Evolutionary conservation across 2,888 invertebrate species (phyloP).

Genomic region (Hypomecis punctinalis): DNA sequence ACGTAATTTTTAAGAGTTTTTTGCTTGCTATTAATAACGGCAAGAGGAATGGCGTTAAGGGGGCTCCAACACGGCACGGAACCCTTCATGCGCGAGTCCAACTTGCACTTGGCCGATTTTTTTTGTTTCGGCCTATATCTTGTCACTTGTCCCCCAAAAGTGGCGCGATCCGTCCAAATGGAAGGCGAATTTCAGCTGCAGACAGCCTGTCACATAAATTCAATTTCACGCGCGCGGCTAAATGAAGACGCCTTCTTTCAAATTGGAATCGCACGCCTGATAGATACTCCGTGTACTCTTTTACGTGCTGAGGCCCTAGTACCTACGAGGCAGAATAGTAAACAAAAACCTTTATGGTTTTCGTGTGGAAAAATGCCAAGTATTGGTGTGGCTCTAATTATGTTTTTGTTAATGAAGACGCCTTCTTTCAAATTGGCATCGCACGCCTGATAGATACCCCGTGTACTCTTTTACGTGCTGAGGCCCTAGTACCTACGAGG

Average conservation of each 20-base stretch:
- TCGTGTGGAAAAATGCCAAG: background rate
- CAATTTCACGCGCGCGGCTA: slow-evolving; percentile 58
- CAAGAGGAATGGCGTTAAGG: no score
- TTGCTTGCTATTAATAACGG: no score
- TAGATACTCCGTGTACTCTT: slow-evolving; percentile 44
- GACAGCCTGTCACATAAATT: slow-evolving; percentile 70
- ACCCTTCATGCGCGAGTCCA: no score
- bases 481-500: no score
- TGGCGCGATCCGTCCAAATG: slow-evolving; percentile 44
- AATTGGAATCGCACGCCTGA: slow-evolving; percentile 55
- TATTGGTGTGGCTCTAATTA: no score
- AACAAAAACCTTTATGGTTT: background rate
- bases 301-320: slow-evolving; percentile 6
- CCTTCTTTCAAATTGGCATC: slow-evolving; percentile 58
- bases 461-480: slow-evolving; percentile 33
- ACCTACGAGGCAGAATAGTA: no score
- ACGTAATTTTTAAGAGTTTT: no score
- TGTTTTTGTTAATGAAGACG: slow-evolving; percentile 68
- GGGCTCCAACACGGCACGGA: no score
- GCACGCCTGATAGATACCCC: slow-evolving; percentile 47
- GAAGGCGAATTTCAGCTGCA: slow-evolving; percentile 56
- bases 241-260: slow-evolving; percentile 63
- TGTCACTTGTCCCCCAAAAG: slow-evolving; percentile 8
- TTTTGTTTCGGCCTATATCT: background rate
- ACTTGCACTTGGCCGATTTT: no score